These are phyloP conservation scores for Cephalopachus bancanus DNA, from an alignment of 2,797 vertebrate species.

Conservation along the genomic window DNA sequence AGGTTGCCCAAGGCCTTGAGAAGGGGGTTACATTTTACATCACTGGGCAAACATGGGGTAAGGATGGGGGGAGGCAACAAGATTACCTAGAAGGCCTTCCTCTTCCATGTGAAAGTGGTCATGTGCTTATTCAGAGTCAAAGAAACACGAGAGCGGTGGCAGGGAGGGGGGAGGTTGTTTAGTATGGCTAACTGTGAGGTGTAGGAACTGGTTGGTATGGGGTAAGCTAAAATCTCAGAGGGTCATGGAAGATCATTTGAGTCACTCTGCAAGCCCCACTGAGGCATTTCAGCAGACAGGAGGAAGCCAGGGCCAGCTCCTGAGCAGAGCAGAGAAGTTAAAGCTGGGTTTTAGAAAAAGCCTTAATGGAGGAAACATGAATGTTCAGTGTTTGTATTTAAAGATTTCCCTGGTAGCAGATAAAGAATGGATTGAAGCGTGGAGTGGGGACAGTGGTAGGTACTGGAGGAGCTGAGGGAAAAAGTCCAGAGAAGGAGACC, in stretches of 20 bases:
- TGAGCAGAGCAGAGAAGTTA: neutral
- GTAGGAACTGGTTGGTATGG: neutral
- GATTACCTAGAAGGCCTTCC: neutral
- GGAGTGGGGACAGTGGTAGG: neutral
- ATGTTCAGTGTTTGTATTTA: conserved; percentile 12
- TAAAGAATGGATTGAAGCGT: neutral
- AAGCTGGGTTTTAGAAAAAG: conserved; percentile 7
- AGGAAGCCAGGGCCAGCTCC: neutral
- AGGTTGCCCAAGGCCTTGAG: neutral
- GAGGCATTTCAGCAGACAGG: neutral
- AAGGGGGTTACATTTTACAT: neutral
- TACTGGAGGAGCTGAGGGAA: neutral
- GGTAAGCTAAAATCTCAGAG: neutral
- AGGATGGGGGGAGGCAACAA: neutral
- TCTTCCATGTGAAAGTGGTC: neutral
- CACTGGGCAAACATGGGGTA: neutral
- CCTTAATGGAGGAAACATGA: neutral
- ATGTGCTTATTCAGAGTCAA: neutral
- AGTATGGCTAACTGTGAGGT: neutral
- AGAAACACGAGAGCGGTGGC: neutral
- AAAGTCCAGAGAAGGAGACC: neutral
- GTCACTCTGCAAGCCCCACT: neutral
- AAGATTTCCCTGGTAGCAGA: neutral
- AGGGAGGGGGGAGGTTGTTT: too few species aligned
- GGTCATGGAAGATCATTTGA: neutral